Percentiles rank a stretch among this genome's conserved stretches.
These are phyloP conservation scores for Sebastes fasciatus DNA, from an alignment of 2,113 vertebrate species.

Conservation along the genomic window DNA sequence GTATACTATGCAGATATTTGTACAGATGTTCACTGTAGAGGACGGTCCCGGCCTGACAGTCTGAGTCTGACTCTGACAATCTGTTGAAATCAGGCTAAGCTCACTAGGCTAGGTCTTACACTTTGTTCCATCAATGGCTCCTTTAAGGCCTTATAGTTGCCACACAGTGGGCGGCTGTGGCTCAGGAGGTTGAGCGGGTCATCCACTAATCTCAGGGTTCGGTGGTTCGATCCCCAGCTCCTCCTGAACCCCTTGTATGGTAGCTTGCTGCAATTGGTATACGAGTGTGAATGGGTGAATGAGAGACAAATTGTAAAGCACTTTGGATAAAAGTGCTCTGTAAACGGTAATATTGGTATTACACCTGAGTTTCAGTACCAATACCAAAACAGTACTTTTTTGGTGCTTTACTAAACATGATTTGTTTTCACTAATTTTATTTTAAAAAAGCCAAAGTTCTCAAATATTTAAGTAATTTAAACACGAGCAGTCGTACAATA, in stretches of 20 bases:
- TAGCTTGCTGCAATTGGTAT: neutral
- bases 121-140: neutral
- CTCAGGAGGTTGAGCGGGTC: neutral
- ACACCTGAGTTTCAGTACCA: neutral
- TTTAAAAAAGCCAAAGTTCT: neutral
- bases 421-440: too few relatives aligned
- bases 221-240: neutral
- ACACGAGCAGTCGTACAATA: neutral
- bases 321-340: neutral
- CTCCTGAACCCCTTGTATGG: neutral
- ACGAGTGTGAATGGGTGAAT: neutral
- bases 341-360: neutral
- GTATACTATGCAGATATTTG: neutral
- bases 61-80: neutral
- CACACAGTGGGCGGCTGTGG: neutral
- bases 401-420: neutral
- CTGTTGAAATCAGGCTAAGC: neutral
- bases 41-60: neutral
- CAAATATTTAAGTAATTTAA: neutral
- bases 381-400: neutral
- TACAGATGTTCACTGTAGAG: neutral
- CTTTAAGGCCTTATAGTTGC: neutral
- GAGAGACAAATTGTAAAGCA: neutral
- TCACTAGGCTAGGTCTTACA: neutral
- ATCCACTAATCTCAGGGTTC: neutral